Evolutionary conservation across 1,140 invertebrate species (phyloP).

Genomic region (Drosophila oshimai): DNA sequence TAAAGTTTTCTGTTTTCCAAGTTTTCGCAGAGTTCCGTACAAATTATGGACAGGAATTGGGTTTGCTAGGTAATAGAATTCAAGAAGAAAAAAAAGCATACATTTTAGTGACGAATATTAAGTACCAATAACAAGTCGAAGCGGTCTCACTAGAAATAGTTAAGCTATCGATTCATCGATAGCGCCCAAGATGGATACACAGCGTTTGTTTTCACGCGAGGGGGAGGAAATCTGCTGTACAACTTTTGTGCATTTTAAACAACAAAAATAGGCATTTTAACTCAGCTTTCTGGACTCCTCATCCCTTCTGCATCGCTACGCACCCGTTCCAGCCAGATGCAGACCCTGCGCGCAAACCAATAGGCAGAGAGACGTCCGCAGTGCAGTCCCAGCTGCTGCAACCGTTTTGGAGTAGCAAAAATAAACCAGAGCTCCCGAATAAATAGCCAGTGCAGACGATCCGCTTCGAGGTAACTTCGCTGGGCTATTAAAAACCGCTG

Average conservation of each 20-base stretch:
- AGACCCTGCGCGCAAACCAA: background rate
- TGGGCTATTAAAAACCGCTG: slow-evolving; percentile 42
- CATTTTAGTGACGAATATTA: background rate
- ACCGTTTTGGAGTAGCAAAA: slow-evolving; percentile 45
- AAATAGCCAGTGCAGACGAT: background rate
- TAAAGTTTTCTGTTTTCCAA: no score
- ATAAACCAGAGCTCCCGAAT: slow-evolving; percentile 23
- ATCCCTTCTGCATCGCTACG: background rate
- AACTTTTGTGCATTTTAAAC: slow-evolving; percentile 13
- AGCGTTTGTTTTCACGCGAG: slow-evolving; percentile 12
- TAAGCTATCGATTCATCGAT: background rate
- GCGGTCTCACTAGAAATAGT: background rate
- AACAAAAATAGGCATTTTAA: background rate
- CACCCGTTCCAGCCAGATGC: background rate
- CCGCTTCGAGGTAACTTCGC: slow-evolving; percentile 32
- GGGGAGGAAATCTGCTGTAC: slow-evolving; percentile 10
- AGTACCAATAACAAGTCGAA: background rate
- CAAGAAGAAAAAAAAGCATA: background rate
- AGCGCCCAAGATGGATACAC: slow-evolving; percentile 2
- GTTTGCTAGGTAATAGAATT: no score
- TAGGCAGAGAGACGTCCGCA: background rate
- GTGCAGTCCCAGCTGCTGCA: slow-evolving; percentile 5
- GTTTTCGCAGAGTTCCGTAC: no score
- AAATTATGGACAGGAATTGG: no score
- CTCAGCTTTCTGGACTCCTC: background rate